Evolutionary conservation across 2,888 invertebrate species (phyloP).

Genomic region (Andricus curvator): DNA sequence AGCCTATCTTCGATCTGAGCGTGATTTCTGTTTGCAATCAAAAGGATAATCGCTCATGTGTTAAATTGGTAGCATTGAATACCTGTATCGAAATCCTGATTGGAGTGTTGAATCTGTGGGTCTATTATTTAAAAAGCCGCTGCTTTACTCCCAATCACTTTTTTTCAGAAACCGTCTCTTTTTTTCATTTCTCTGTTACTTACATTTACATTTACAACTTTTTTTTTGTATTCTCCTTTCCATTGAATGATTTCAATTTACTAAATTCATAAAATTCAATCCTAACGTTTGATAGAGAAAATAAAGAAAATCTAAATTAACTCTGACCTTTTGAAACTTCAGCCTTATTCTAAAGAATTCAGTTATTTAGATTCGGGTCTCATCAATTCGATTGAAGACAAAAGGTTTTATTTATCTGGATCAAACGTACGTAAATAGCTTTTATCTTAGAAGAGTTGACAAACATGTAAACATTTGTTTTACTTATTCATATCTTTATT

Average conservation of each 20-base stretch:
- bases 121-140: not conserved
- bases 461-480: not conserved
- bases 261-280: not conserved
- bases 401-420: not conserved
- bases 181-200: not conserved
- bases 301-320: not conserved
- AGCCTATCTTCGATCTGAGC: not conserved
- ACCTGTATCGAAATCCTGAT: not conserved
- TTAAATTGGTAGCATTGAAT: conserved; percentile 2
- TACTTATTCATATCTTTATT: not conserved
- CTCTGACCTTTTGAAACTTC: not conserved
- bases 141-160: not conserved
- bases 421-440: not conserved
- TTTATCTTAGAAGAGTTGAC: not conserved
- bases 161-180: not conserved
- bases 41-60: not conserved
- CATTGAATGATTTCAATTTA: not conserved
- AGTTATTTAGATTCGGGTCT: not conserved
- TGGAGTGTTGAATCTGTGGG: not conserved
- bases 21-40: conserved; percentile 7
- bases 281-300: not conserved
- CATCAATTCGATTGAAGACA: not conserved
- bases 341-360: not conserved
- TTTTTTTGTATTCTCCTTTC: too few species aligned
- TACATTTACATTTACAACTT: too few species aligned